Base-by-base conservation (phyloP, 2,888 invertebrate genomes). In the Drosophila silvestris region DNA sequence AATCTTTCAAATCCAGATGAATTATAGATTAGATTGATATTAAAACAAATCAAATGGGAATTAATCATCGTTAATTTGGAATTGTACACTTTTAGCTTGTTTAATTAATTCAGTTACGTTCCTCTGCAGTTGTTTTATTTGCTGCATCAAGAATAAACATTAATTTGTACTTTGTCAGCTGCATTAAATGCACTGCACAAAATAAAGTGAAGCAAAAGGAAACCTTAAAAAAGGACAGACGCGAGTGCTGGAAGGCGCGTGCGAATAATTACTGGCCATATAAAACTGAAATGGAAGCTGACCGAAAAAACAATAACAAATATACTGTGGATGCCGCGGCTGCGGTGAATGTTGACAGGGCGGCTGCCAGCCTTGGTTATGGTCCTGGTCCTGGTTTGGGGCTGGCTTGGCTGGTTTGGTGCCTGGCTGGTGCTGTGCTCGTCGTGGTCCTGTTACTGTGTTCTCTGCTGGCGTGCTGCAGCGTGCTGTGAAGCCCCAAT, bases 251-350 rank as follows among this genome's bases (percentile, higher is more conserved):
- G 79, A 70, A 75, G 69, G 78, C 89, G 89, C 85, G 80, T 90
- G 90, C 86, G 90, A 90, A 86, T 87, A 87, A 87, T 90, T 87
- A 90, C 90, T 83, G 89, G 74, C 74, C 69, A 82, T 89, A 89
- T 85, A 83, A 79, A 79, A 80, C 80, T 85, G 89, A 85, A 84
- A 85, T 85, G 89, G 70, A 71, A 73, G 70, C 85, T 85, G 74
- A 77, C 72, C 64, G 68, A 75, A 79, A 85, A 86, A 90, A 89
- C 83, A 83, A 88, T 81, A 90, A 89, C 86, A 89, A 89, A 86
- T 90, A 82, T 79, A 58, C 85, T 74, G 74, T 57, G 71, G 44
- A 69, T 53, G 83, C 76, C 66, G 82, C 72, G 81, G 66, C 82
- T 90, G 91, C 89, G 87, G 91, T 87, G 79, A 79, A 86, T 89